Conservation (phyloP, 2,797 vertebrate species). For the Pseudochromis fuscus region DNA sequence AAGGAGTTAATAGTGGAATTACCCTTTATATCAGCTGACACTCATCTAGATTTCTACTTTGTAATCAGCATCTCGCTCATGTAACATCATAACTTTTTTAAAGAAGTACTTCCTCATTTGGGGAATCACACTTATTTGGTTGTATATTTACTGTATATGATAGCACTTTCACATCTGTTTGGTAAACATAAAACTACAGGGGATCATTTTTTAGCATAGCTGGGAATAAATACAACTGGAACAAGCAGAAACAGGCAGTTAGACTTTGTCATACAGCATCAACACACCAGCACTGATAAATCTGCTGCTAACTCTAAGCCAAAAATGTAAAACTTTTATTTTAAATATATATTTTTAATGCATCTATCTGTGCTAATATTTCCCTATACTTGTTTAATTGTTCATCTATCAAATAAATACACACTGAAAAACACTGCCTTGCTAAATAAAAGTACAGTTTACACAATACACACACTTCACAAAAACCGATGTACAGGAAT, state of each 20-base stretch:
- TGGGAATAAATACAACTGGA: background rate
- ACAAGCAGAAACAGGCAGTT: background rate
- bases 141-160: background rate
- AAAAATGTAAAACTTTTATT: background rate
- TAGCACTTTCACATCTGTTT: background rate
- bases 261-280: background rate
- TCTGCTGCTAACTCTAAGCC: background rate
- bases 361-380: too few relatives aligned
- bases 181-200: background rate
- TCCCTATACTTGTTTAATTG: too few relatives aligned
- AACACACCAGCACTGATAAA: background rate
- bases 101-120: conserved; percentile 33
- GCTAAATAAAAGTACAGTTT: too few relatives aligned
- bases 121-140: background rate
- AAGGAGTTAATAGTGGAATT: conserved; percentile 52
- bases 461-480: conserved; percentile 9
- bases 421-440: background rate
- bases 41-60: conserved; percentile 32
- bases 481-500: conserved; percentile 36
- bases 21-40: conserved; percentile 58
- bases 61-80: conserved; percentile 6
- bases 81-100: background rate
- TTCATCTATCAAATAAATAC: background rate
- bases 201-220: conserved; percentile 6
- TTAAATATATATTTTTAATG: background rate